Conservation (phyloP, 2,113 vertebrate genomes). For the Dunckerocampus dactyliophorus region DNA sequence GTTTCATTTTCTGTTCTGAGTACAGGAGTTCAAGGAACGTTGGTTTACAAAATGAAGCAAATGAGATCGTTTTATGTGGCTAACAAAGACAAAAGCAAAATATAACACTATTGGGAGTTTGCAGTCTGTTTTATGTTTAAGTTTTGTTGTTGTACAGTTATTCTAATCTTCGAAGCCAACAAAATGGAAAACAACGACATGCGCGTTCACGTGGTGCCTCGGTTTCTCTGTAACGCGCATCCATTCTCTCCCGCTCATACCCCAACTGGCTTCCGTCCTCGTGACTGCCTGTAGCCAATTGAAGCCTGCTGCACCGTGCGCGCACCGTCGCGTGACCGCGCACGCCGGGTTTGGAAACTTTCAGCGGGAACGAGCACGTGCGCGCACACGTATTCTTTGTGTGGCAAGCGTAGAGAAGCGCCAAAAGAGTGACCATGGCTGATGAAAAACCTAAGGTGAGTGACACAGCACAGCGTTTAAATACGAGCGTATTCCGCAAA, state of each 20-base stretch:
- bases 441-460: slow-evolving; percentile 97
- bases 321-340: slow-evolving; percentile 64
- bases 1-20: too few relatives aligned
- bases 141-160: not conserved
- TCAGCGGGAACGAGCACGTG: slow-evolving; percentile 67
- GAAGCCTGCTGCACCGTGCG: slow-evolving; percentile 28
- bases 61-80: too few relatives aligned
- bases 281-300: slow-evolving; percentile 57
- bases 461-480: slow-evolving; percentile 14
- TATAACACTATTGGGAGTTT: too few relatives aligned
- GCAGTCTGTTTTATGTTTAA: not conserved
- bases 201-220: slow-evolving; percentile 67
- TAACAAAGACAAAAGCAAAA: not conserved
- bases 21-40: too few relatives aligned
- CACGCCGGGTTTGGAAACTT: slow-evolving; percentile 59
- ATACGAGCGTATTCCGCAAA: not conserved
- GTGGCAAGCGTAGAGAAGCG: slow-evolving; percentile 78
- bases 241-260: slow-evolving; percentile 48
- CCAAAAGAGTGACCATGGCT: slow-evolving; percentile 86
- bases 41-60: too few relatives aligned
- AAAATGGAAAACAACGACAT: slow-evolving; percentile 31
- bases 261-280: slow-evolving; percentile 36
- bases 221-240: slow-evolving; percentile 54
- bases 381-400: slow-evolving; percentile 81
- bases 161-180: not conserved